Base-by-base conservation (phyloP, 2,797 vertebrate genomes). In the Anableps anableps region DNA sequence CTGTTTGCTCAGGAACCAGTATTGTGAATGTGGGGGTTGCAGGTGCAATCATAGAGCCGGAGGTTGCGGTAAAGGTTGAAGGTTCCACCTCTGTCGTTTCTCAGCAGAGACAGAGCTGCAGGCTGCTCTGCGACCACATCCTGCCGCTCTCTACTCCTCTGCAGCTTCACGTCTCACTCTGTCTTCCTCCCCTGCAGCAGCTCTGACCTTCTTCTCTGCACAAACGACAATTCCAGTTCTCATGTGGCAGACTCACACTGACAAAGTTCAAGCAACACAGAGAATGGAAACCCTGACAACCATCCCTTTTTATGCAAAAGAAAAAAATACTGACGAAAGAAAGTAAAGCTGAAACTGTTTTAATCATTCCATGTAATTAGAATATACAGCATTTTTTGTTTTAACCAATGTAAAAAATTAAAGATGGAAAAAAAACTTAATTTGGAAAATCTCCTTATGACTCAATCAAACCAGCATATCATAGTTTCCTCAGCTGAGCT, bases 101-200 rank as follows among this genome's bases (percentile, higher is more conserved):
- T 83, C 78, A 58, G 78, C 82, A 76, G 36, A 43, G 64, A 68
- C 64, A 19, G 36, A 41, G 64, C 23, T 83, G 79, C 88, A 82
- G 75, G 80, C 83, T 74, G 60, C 79, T 83, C 80, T 72, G 83
- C 2, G 81, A 92, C 94, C 94, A 92, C 94, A 90, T 94, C 93
- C 93, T 90, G 75, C 82, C 31, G 48, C 66, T 43, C 71, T 82
- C 71, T 83, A 58, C 50, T 1, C 83, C 60, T 81, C 80, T 79
- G 70, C 80, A 80, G 58, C 82, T 76, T 74, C 80, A 80, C 83
- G 82, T 91, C 50, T 79, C 87, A 81, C n/a, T 78, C 7, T 16
- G 6, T 9, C n/a, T 13, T 29, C n/a, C 26, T 10, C 53, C 53
- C 26, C 26, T 0, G 21, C 36, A 68, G 36, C 38, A 38, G 38